Evolutionary conservation across 2,797 vertebrate genomes (phyloP), one percentile per base, ranked within the genome.

Genomic region (Telmatherina bonti): DNA sequence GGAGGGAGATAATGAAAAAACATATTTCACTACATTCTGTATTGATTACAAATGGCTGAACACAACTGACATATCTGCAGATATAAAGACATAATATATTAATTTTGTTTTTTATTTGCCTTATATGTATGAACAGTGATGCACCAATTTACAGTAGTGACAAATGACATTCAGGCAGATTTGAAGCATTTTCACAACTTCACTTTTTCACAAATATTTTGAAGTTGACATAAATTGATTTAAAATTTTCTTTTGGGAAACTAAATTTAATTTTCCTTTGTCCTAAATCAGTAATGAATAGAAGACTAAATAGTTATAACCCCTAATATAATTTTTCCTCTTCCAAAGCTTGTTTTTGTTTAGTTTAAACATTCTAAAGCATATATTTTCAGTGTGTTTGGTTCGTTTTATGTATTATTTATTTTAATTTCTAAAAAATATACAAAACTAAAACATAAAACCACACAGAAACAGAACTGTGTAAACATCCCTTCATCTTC

Each of bases 1-100:
- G 31, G 81, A 82, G 83, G 78, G 66, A 83, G 85, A 79, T 92
- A 89, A 92, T 91, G 81, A 86, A 83, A 80, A 86, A 84, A 81
- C 86, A 78, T 7, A 13, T 22, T 9, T 22, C 9, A 47, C 88
- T 79, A 86, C 1, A 41, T 65, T 58, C 22, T 60, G 41, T 57
- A 54, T 61, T 82, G 78, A 91, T 88, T 83, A 69, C 78, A 49
- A 7, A 79, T 77, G 60, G 3, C 67, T 85, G 89, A 92, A 93
- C 83, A 93, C 24, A 62, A 77, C 84, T 82, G 76, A 26, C 11
- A 75, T 47, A 63, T 65, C 18, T 20, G 41, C 16, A 43, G 15
- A 22, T 8, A n/a, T 20, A 47, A 47, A n/a, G n/a, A 47, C 2
- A 45, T 45, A n/a, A n/a, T 6, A 47, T 3, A 47, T 47, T 0